These are phyloP conservation scores for Nemopilema nomurai DNA, from an alignment of 30 jellyfish, hydroid and myxozoan genomes.

Conservation along the genomic window DNA sequence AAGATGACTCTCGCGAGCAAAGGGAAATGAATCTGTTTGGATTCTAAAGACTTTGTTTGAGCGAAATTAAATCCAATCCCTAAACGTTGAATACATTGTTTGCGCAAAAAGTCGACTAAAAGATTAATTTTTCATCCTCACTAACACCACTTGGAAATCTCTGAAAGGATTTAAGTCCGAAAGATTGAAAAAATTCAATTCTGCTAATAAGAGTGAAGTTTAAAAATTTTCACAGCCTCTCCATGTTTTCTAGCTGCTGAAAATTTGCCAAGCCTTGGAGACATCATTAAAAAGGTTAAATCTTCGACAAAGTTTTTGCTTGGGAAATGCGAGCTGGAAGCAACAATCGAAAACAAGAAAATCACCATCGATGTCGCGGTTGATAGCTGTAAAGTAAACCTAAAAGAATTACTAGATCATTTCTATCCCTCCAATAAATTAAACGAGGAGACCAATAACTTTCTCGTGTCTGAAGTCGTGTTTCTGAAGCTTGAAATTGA, in stretches of 20 bases:
- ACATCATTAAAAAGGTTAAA: constrained; percentile 14
- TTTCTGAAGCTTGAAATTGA: constrained; percentile 26
- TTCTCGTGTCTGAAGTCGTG: constrained; percentile 7
- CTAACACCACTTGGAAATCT: no score
- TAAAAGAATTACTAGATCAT: constrained; percentile 25
- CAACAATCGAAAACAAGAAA: neutral
- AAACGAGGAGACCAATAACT: constrained; percentile 25
- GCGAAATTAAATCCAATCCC: no score
- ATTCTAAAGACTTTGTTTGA: no score
- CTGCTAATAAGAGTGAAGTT: no score
- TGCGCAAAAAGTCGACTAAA: no score
- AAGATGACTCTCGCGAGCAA: no score
- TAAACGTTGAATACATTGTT: no score
- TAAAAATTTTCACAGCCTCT: no score
- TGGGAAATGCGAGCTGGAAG: constrained; percentile 38
- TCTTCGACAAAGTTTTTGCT: neutral
- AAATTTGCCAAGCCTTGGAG: constrained; percentile 22
- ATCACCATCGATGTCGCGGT: constrained; percentile 26
- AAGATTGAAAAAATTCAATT: no score
- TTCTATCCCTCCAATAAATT: constrained; percentile 26
- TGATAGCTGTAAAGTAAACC: constrained; percentile 3
- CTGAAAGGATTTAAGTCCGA: no score
- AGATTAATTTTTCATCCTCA: no score
- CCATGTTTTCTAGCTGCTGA: constrained; percentile 7
- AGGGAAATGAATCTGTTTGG: no score